Evolutionary conservation across 2,113 vertebrate species (phyloP).

Genomic region (Halichoerus grypus): DNA sequence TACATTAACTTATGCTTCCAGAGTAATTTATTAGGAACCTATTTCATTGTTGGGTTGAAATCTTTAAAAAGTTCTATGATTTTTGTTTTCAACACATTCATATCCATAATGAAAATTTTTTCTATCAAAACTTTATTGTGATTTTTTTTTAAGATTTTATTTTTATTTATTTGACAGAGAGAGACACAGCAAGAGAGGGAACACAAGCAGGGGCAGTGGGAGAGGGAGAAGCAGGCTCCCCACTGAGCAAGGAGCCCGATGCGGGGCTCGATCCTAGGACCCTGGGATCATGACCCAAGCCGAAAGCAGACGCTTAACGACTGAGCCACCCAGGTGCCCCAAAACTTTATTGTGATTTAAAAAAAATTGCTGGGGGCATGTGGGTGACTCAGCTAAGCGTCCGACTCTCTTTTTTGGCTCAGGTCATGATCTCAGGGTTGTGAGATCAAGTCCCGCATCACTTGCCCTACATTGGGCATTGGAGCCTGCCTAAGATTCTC

Average conservation of each 20-base stretch:
- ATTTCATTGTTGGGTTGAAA: neutral
- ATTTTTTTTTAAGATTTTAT: neutral
- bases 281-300: no score
- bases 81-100: conserved; percentile 21
- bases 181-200: no score
- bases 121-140: neutral
- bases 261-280: no score
- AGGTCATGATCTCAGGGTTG: neutral
- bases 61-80: neutral
- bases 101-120: neutral
- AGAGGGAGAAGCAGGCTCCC: no score
- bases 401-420: neutral
- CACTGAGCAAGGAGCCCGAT: no score
- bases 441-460: neutral
- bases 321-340: no score
- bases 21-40: neutral
- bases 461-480: neutral
- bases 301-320: no score
- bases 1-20: neutral
- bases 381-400: neutral
- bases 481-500: neutral
- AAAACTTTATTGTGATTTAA: neutral
- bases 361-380: neutral
- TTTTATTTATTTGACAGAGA: no score
- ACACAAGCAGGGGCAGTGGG: no score